These are phyloP conservation scores for Apaloderma vittatum DNA, from an alignment of 2,113 vertebrate species.

Conservation along the genomic window DNA sequence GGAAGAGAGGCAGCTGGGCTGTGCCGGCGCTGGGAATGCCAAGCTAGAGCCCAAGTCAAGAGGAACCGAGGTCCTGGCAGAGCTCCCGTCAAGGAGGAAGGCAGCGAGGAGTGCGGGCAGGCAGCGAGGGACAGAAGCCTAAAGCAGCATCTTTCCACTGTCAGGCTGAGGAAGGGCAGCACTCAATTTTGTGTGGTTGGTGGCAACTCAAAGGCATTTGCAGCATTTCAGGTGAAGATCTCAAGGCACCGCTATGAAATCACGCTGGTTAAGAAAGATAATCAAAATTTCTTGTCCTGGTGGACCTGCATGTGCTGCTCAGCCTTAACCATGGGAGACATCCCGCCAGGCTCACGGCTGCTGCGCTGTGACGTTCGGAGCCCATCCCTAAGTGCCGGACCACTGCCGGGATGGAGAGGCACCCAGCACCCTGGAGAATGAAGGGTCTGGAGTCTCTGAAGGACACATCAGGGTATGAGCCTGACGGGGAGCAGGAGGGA, in stretches of 20 bases:
- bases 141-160: background rate
- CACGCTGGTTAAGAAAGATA: slow-evolving; percentile 16
- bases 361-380: background rate
- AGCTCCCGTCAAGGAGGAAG: background rate
- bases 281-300: background rate
- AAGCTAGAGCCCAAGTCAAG: background rate
- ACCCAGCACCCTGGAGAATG: background rate
- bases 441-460: background rate
- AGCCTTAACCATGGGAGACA: background rate
- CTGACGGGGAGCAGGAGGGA: background rate
- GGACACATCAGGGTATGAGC: background rate
- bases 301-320: background rate
- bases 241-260: background rate
- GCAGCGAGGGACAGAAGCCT: background rate
- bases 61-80: background rate
- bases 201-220: background rate
- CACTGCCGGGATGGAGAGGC: background rate
- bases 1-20: background rate
- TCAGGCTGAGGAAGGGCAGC: background rate
- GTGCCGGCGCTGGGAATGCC: background rate
- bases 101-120: background rate
- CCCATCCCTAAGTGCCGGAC: background rate
- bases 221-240: background rate
- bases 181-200: background rate
- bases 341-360: background rate